phyloP scores from a whole-genome alignment of 37 sponge, comb jelly and placozoan species.

The Mnemiopsis leidyi region DNA sequence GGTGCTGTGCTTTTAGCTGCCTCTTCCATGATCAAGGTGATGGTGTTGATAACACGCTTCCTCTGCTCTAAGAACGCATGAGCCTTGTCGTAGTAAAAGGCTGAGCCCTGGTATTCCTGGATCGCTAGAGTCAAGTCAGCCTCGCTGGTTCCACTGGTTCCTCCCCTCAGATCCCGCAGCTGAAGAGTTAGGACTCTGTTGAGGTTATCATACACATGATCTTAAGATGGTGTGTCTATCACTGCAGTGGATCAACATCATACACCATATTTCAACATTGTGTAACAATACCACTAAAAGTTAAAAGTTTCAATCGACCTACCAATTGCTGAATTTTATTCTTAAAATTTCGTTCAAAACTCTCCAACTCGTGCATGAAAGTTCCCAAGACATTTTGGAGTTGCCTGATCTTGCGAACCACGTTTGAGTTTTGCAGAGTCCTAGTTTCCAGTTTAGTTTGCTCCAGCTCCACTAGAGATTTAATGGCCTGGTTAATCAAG shows the following conservation, averaged over 20 bases:
- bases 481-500: not conserved
- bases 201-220: no score
- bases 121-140: not conserved
- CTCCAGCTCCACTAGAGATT: not conserved
- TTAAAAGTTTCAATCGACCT: not conserved
- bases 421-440: not conserved
- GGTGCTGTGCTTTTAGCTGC: not conserved
- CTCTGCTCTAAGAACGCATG: not conserved
- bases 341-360: not conserved
- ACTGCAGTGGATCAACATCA: no score
- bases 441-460: not conserved
- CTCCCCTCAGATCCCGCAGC: not conserved
- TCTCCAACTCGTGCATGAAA: not conserved
- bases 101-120: not conserved
- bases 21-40: not conserved
- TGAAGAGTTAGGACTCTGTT: no score
- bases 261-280: no score
- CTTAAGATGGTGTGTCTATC: no score
- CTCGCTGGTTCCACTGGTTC: not conserved
- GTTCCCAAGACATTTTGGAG: not conserved
- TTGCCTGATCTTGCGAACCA: not conserved
- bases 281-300: not conserved
- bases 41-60: not conserved
- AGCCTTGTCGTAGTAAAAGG: conserved; percentile 26
- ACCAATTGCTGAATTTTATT: not conserved